Evolutionary conservation across 2,797 vertebrate genomes (phyloP), one percentile per base, ranked within the genome.

Genomic region (Myoxocephalus aenaeus): DNA sequence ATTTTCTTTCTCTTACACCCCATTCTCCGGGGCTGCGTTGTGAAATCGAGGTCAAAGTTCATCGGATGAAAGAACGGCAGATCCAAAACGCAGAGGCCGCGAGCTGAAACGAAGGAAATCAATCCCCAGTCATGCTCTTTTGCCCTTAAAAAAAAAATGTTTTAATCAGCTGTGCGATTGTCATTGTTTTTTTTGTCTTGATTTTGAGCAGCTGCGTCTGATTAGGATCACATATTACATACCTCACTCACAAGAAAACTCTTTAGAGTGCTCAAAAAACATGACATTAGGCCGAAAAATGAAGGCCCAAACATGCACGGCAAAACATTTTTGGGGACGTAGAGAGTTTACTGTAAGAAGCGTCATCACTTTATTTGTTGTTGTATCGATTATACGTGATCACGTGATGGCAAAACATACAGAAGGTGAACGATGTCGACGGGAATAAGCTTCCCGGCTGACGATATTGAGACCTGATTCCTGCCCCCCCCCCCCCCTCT

Each of bases 31-130:
- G 20, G 20, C 50, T 40, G 25, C 65, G 65, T 76, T 75, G 61
- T 84, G 81, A 88, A 90, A 86, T 73, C 0, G 1, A 78, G 82
- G 70, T 89, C 81, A 86, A 61, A 77, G 90, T 65, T 86, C 69
- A 77, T 11, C 3, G 17, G 48, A 36, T 59, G 22, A 80, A 42
- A 73, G 65, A 74, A 25, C 2, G 1, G 75, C 4, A 61, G 70
- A 53, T 7, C 71, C 40, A 66, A 76, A 76, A 65, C 34, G 51
- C 38, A 76, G 51, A 66, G 64, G 56, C 22, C 17, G 18, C n/a
- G 20, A 34, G 50, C 38, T 42, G 82, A 78, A 70, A 53, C 75
- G 63, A 50, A 51, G 18, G 62, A 34, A 73, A 82, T 81, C 54
- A 59, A 14, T 56, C 12, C 54, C 18, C 1, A 10, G 10, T 44